phyloP scores from a whole-genome alignment of 2,888 invertebrate genomes.

The Dascillus cervinus region DNA sequence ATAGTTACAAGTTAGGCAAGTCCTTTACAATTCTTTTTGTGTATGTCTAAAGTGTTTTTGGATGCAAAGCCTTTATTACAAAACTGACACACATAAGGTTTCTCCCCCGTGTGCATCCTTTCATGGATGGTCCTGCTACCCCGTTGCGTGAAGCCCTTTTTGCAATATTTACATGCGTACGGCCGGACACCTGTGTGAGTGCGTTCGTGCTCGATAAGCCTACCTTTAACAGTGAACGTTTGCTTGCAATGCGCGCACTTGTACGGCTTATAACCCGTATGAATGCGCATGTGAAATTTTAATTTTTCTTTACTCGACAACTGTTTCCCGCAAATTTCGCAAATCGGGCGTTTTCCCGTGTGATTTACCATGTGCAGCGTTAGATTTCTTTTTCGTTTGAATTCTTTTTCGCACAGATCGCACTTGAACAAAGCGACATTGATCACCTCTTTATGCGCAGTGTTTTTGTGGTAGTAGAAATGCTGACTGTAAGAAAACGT shows the following conservation, averaged over 20 bases:
- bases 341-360: slow-evolving; percentile 41
- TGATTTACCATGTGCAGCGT: slow-evolving; percentile 40
- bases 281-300: slow-evolving; percentile 37
- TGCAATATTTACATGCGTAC: slow-evolving; percentile 26
- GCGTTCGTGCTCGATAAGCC: slow-evolving; percentile 42
- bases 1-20: too few species aligned
- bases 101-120: slow-evolving; percentile 24
- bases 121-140: slow-evolving; percentile 17
- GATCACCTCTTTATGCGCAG: slow-evolving; percentile 38
- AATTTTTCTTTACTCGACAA: slow-evolving; percentile 36
- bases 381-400: slow-evolving; percentile 32
- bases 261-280: slow-evolving; percentile 33
- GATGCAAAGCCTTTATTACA: slow-evolving; percentile 55
- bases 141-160: slow-evolving; percentile 17
- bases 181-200: slow-evolving; percentile 41
- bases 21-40: slow-evolving; percentile 47
- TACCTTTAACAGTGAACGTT: slow-evolving; percentile 46
- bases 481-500: slow-evolving; percentile 49
- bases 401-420: slow-evolving; percentile 37
- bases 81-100: slow-evolving; percentile 42
- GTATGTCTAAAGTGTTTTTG: slow-evolving; percentile 55
- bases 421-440: slow-evolving; percentile 40
- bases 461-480: slow-evolving; percentile 45
- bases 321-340: slow-evolving; percentile 37
- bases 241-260: slow-evolving; percentile 24